Conservation (phyloP, 1,140 invertebrate species). For the Helicoverpa zea region DNA sequence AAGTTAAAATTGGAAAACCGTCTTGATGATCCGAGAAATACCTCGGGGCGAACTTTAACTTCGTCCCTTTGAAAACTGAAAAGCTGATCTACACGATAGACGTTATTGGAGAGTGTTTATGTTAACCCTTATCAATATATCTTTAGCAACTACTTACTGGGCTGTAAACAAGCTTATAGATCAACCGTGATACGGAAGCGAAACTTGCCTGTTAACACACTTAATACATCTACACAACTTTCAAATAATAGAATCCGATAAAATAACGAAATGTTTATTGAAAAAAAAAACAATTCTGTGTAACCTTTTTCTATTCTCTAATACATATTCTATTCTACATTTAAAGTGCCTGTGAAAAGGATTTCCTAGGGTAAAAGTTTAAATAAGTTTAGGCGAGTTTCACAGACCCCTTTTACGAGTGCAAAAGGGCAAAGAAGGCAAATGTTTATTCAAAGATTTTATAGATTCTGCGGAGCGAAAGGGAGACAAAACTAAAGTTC, state of each 20-base stretch:
- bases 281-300: slow-evolving; percentile 58
- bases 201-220: not conserved
- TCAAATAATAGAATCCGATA: too few relatives aligned
- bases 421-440: slow-evolving; percentile 80
- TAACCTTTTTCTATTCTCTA: slow-evolving; percentile 66
- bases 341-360: slow-evolving; percentile 81
- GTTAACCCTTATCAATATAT: slow-evolving; percentile 66
- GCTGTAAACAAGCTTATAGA: slow-evolving; percentile 50
- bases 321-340: slow-evolving; percentile 81
- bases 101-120: slow-evolving; percentile 63
- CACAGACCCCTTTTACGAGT: slow-evolving; percentile 81
- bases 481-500: slow-evolving; percentile 55
- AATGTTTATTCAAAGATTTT: slow-evolving; percentile 85
- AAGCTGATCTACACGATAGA: slow-evolving; percentile 63
- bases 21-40: slow-evolving; percentile 78
- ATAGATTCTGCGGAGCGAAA: slow-evolving; percentile 72
- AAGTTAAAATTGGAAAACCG: slow-evolving; percentile 83
- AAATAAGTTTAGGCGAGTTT: slow-evolving; percentile 85
- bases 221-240: too few relatives aligned
- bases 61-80: slow-evolving; percentile 75
- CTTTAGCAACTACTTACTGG: slow-evolving; percentile 56
- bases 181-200: slow-evolving; percentile 22
- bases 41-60: slow-evolving; percentile 75
- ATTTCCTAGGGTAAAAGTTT: slow-evolving; percentile 84
- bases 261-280: slow-evolving; percentile 41